Evolutionary conservation across 2,888 invertebrate species (phyloP), one percentile per base, ranked within the genome.

Genomic region (Liopterus haemorrhoidalis): DNA sequence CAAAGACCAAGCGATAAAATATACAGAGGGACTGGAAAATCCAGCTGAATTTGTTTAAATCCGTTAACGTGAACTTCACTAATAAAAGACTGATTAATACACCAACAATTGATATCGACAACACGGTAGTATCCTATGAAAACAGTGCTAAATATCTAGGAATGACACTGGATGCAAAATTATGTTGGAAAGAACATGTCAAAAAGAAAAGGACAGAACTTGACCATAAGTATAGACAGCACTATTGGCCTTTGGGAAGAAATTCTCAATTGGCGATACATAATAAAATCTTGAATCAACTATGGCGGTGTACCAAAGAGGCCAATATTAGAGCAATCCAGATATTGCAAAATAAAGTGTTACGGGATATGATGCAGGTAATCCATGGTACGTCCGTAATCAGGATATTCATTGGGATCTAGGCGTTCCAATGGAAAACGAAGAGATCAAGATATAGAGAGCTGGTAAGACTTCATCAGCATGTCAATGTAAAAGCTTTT

Each of bases 161-260:
- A n/a, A 42, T 49, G 30, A 45, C 45, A 4, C 27, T 49, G 9
- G 49, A 51, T 35, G 41, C 39, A 9, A 49, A 49, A 37, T 38
- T 54, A 5, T 46, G 41, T 25, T 57, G 50, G 51, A 43, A 42
- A 40, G 33, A 40, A 12, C 54, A 56, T 32, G 45, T 54, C 5
- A 54, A 45, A 36, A 47, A 43, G 12, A 54, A 54, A 49, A 41
- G 46, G 36, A 43, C 36, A n/a, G 48, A 54, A 36, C 46, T 54
- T 5, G 35, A 43, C 8, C 20, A 52, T 14, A 51, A 47, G 49
- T 42, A 46, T 16, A 46, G 16, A 31, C 38, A 49, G 19, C n/a
- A 33, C 38, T 50, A 42, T 37, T 50, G 50, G 50, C 48, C 44
- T 3, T n/a, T 50, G 12, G 48, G 51, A 16, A 46, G 33, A 40